Percentiles rank a stretch among this genome's conserved stretches.
phyloP scores from a whole-genome alignment of 2,888 invertebrate species.

The Acronicta leporina region DNA sequence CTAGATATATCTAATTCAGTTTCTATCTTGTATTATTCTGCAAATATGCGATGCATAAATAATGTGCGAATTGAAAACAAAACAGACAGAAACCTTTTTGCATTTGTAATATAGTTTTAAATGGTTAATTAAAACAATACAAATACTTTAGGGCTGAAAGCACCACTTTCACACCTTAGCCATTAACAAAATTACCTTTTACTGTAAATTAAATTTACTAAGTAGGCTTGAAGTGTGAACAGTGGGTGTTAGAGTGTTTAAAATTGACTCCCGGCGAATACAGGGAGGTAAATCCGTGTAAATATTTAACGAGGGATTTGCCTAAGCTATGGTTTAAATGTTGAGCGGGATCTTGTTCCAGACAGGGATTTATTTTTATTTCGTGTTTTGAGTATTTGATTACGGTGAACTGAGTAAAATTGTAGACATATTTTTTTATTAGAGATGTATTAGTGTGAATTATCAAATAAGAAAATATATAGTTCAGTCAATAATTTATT shows the following conservation, averaged over 20 bases:
- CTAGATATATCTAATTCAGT: too few species aligned
- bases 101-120: too few species aligned
- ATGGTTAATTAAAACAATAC: not conserved
- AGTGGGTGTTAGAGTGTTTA: conserved; percentile 45
- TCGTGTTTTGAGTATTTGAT: conserved; percentile 7
- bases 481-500: too few species aligned
- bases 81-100: too few species aligned
- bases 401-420: not conserved
- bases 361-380: conserved; percentile 33
- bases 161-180: conserved; percentile 21
- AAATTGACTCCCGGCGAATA: conserved; percentile 19
- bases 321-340: conserved; percentile 17
- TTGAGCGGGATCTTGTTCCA: conserved; percentile 13
- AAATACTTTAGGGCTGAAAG: conserved; percentile 1
- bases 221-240: conserved; percentile 46
- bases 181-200: conserved; percentile 25
- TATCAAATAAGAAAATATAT: too few species aligned
- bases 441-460: too few species aligned
- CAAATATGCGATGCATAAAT: not conserved
- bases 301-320: conserved; percentile 54
- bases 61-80: not conserved
- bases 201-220: conserved; percentile 32
- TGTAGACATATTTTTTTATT: not conserved
- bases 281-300: conserved; percentile 37
- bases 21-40: too few species aligned